Conservation (phyloP, 1,140 invertebrate species). For the Megalonaias nervosa region DNA sequence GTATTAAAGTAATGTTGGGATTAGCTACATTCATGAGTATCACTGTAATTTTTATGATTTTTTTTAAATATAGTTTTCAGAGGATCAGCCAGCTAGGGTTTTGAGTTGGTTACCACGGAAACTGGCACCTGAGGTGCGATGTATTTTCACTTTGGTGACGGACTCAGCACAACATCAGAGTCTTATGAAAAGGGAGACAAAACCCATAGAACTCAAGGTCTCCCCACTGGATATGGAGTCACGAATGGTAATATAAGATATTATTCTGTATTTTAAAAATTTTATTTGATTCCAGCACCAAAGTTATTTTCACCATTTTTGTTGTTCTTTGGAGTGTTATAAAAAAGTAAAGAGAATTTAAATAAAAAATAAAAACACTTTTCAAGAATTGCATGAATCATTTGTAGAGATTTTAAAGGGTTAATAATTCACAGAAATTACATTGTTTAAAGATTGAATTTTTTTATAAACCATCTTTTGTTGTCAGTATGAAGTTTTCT, state of each 20-base stretch:
- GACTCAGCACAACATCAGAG: constrained; percentile 59
- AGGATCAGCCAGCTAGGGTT: constrained; percentile 63
- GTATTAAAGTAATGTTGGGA: no score
- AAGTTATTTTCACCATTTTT: not conserved
- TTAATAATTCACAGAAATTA: no score
- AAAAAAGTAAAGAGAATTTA: not conserved
- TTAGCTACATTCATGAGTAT: no score
- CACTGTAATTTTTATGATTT: not conserved
- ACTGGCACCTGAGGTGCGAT: constrained; percentile 64
- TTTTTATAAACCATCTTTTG: no score
- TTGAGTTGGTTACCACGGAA: constrained; percentile 68
- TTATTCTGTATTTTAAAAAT: no score
- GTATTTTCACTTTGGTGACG: constrained; percentile 59
- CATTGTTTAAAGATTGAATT: no score
- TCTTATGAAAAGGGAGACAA: constrained; percentile 62
- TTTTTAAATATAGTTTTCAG: constrained; percentile 54
- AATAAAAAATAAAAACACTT: not conserved
- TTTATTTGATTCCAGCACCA: not conserved
- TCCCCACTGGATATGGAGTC: constrained; percentile 54
- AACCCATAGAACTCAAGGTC: constrained; percentile 59
- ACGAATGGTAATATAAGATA: constrained; percentile 48
- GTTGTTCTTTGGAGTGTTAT: not conserved
- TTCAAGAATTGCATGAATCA: not conserved
- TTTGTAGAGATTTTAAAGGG: no score
- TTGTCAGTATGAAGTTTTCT: no score